Percentiles rank a stretch among this genome's conserved stretches.
These are phyloP conservation scores for Magallana nippona DNA, from an alignment of 2,888 invertebrate genomes.

Conservation along the genomic window DNA sequence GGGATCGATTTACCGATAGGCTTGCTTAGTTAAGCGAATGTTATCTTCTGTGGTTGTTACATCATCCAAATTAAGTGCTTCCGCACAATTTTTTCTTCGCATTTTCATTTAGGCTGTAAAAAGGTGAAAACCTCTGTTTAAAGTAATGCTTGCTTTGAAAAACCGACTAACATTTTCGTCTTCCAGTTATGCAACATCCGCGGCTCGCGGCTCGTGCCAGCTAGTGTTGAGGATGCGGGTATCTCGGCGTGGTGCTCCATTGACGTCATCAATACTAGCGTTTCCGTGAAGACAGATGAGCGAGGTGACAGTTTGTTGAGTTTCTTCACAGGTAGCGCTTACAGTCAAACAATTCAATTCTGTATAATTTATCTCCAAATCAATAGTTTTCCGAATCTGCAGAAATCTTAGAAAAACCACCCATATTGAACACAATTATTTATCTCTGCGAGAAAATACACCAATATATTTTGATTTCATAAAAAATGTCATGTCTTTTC, in stretches of 20 bases:
- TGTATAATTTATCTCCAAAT: constrained; percentile 19
- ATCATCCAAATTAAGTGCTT: constrained; percentile 20
- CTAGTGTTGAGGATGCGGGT: background rate
- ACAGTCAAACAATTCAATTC: constrained; percentile 17
- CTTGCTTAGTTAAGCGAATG: constrained; percentile 15
- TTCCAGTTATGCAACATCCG: background rate
- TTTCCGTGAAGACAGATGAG: constrained; percentile 26
- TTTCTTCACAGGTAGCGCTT: constrained; percentile 15
- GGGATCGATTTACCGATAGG: constrained; percentile 28
- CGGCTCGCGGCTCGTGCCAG: constrained; percentile 1
- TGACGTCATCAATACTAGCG: constrained; percentile 24
- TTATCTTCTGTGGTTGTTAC: constrained; percentile 1
- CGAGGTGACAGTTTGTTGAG: constrained; percentile 13
- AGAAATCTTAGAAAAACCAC: background rate
- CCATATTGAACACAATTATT: background rate
- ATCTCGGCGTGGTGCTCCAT: background rate
- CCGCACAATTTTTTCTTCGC: constrained; percentile 16
- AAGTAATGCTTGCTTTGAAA: too few relatives aligned
- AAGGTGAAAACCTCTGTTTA: background rate
- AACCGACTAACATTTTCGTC: background rate
- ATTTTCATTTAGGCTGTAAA: background rate
- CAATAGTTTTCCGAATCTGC: constrained; percentile 15
- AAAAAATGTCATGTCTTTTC: too few relatives aligned
- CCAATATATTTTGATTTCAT: too few relatives aligned
- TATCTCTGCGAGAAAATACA: too few relatives aligned